Conservation (phyloP, 2,113 vertebrate species). For the Daphoenositta chrysoptera region DNA sequence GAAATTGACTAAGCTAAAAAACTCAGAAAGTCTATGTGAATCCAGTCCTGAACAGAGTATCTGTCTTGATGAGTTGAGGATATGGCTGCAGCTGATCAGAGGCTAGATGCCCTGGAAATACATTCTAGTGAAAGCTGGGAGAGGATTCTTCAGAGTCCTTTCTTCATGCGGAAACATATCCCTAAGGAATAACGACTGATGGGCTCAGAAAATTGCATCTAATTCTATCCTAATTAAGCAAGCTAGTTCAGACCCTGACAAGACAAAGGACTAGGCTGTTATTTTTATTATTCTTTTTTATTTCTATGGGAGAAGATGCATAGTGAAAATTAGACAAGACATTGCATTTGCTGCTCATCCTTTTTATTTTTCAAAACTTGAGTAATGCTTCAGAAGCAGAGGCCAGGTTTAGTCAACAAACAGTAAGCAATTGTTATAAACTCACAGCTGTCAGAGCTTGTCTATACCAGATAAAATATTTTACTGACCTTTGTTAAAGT, state of each 20-base stretch:
- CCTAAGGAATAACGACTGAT: neutral
- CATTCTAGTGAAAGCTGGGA: neutral
- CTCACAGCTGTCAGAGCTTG: neutral
- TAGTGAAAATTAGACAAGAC: neutral
- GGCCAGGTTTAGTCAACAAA: neutral
- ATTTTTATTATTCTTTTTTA: neutral
- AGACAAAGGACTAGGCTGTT: neutral
- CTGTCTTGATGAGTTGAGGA: neutral
- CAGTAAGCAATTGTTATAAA: neutral
- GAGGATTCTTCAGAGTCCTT: neutral
- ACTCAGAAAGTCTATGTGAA: neutral
- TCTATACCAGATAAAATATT: neutral
- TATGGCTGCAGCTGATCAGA: neutral
- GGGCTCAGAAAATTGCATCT: neutral
- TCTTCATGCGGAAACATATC: neutral
- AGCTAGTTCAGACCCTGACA: neutral
- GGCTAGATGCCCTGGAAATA: neutral
- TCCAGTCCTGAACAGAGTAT: neutral
- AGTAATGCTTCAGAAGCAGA: neutral
- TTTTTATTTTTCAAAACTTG: neutral
- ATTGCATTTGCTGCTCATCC: neutral
- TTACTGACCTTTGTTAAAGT: neutral
- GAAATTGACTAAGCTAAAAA: neutral
- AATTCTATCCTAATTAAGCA: neutral
- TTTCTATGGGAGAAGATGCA: neutral